Percentiles rank a stretch among this genome's conserved stretches.
Conservation (phyloP, 2,113 vertebrate species). For the Lonchura striata region DNA sequence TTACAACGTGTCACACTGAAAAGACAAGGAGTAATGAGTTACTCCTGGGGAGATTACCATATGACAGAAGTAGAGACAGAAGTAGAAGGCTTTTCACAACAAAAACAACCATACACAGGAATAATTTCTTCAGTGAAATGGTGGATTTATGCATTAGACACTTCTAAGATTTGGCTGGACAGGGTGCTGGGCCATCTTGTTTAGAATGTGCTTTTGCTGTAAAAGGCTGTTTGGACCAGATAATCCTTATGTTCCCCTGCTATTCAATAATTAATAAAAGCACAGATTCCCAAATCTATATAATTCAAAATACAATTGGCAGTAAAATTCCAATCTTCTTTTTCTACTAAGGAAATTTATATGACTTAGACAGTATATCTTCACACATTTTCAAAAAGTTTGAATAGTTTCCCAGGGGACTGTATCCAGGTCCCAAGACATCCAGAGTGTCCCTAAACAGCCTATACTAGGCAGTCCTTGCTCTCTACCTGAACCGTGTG, state of each 20-base stretch:
- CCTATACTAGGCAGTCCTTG: background rate
- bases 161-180: background rate
- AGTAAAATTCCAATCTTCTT: background rate
- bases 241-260: background rate
- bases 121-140: background rate
- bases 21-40: background rate
- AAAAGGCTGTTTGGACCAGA: background rate
- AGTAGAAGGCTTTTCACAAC: background rate
- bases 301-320: background rate
- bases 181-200: background rate
- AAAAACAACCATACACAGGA: background rate
- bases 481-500: background rate
- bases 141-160: background rate
- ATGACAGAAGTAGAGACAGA: background rate
- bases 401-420: background rate
- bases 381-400: background rate
- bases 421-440: background rate
- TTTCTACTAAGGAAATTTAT: background rate
- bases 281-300: background rate
- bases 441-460: background rate
- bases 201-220: background rate
- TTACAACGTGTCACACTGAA: background rate
- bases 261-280: background rate
- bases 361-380: background rate
- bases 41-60: background rate